Evolutionary conservation across 2,797 vertebrate species (phyloP).

Genomic region (Crax fasciolata): DNA sequence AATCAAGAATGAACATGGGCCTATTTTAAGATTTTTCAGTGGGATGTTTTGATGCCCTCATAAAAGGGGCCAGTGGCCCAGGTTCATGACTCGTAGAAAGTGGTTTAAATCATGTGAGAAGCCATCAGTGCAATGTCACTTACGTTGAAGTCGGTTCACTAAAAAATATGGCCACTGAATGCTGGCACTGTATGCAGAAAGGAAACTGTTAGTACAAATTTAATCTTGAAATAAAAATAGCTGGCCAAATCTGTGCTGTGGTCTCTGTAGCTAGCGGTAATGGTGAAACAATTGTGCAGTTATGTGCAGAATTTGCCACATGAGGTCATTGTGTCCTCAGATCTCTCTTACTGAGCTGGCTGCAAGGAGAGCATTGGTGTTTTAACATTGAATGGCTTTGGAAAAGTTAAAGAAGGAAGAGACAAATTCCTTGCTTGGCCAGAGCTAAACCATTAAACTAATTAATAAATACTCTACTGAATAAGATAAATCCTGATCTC

Average conservation of each 20-base stretch:
- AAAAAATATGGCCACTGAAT: not conserved
- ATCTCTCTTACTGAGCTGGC: not conserved
- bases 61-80: not conserved
- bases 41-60: not conserved
- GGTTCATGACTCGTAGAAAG: not conserved
- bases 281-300: not conserved
- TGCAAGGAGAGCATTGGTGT: not conserved
- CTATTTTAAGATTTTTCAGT: not conserved
- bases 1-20: not conserved
- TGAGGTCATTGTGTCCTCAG: slow-evolving; percentile 50
- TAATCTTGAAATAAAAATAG: not conserved
- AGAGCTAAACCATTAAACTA: slow-evolving; percentile 21
- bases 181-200: not conserved
- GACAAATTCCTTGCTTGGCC: not conserved
- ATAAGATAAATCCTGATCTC: not conserved
- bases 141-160: not conserved
- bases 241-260: not conserved
- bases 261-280: not conserved
- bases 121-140: fast-evolving
- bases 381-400: not conserved
- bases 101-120: not conserved
- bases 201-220: not conserved
- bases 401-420: not conserved
- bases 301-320: slow-evolving; percentile 31
- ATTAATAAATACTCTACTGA: slow-evolving; percentile 46